Conservation (phyloP, 2,113 vertebrate species). For the Actenoides hombroni region DNA sequence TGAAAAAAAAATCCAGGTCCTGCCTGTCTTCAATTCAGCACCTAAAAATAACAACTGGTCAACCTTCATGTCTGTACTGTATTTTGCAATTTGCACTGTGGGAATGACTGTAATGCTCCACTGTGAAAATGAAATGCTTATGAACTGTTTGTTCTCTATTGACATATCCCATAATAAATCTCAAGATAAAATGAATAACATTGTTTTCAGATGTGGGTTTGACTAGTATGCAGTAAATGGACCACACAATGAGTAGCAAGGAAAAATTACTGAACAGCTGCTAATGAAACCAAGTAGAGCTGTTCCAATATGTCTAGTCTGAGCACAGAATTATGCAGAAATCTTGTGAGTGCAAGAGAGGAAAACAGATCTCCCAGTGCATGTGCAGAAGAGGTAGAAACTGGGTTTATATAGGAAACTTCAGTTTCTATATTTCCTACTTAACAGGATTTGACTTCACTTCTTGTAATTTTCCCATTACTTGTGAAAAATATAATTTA, state of each 20-base stretch:
- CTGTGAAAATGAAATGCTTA: slow-evolving; percentile 21
- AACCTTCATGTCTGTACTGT: not conserved
- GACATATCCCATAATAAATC: not conserved
- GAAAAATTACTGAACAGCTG: not conserved
- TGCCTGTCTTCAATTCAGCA: not conserved
- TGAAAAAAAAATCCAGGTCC: not conserved
- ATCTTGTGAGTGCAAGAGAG: not conserved
- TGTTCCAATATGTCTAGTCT: not conserved
- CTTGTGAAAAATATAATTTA: not conserved
- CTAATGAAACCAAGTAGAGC: not conserved
- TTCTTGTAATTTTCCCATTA: not conserved
- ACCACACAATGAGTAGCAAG: slow-evolving; percentile 39
- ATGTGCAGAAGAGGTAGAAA: not conserved
- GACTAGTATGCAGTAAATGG: not conserved
- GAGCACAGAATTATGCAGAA: not conserved
- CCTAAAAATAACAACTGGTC: not conserved
- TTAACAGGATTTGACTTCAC: not conserved
- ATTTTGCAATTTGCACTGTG: not conserved
- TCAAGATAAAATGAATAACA: not conserved
- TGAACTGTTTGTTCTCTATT: slow-evolving; percentile 12
- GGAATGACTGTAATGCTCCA: not conserved
- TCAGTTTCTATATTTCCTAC: rapidly evolving
- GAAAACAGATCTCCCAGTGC: not conserved
- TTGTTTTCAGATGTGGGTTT: slow-evolving; percentile 44
- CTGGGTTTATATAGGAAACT: not conserved